Percentiles rank a stretch among this genome's conserved stretches.
Conservation (phyloP, 2,888 invertebrate species). For the Leptopilina syphax region DNA sequence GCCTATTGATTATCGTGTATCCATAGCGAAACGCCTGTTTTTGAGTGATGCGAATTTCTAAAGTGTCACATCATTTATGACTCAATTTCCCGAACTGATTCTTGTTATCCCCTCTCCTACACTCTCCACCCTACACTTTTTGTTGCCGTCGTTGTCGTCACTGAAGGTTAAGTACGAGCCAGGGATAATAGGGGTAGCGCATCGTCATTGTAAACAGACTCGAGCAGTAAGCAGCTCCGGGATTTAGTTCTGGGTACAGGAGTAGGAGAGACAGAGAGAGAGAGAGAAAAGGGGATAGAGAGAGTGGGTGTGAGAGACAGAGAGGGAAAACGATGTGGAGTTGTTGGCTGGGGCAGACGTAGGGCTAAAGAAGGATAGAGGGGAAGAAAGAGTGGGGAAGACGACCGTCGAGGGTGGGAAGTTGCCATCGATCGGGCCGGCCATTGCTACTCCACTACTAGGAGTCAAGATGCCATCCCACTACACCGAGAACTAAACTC, state of each 20-base stretch:
- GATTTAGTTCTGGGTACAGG: slow-evolving; percentile 67
- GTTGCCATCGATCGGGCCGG: slow-evolving; percentile 76
- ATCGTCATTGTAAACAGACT: slow-evolving; percentile 73
- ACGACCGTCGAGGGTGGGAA: slow-evolving; percentile 70
- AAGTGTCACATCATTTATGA: slow-evolving; percentile 36
- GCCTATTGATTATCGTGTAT: background rate
- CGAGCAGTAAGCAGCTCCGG: slow-evolving; percentile 69
- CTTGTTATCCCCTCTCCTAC: background rate
- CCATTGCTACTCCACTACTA: slow-evolving; percentile 75
- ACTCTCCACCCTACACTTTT: too few relatives aligned
- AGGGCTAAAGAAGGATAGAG: slow-evolving; percentile 45
- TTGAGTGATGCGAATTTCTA: background rate
- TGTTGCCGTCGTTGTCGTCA: background rate
- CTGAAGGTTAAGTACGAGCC: slow-evolving; percentile 64
- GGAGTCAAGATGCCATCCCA: slow-evolving; percentile 76
- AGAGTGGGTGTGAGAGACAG: slow-evolving; percentile 44
- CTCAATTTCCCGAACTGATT: slow-evolving; percentile 28
- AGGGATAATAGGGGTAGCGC: slow-evolving; percentile 67
- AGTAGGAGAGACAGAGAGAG: slow-evolving; percentile 49
- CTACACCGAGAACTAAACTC: slow-evolving; percentile 72
- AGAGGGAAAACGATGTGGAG: slow-evolving; percentile 47
- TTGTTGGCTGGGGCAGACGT: slow-evolving; percentile 45
- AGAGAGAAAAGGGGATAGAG: slow-evolving; percentile 34
- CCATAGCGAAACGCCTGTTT: background rate
- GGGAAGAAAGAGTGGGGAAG: slow-evolving; percentile 48